Evolutionary conservation across 2,888 invertebrate genomes (phyloP).

Genomic region (Cancer borealis): DNA sequence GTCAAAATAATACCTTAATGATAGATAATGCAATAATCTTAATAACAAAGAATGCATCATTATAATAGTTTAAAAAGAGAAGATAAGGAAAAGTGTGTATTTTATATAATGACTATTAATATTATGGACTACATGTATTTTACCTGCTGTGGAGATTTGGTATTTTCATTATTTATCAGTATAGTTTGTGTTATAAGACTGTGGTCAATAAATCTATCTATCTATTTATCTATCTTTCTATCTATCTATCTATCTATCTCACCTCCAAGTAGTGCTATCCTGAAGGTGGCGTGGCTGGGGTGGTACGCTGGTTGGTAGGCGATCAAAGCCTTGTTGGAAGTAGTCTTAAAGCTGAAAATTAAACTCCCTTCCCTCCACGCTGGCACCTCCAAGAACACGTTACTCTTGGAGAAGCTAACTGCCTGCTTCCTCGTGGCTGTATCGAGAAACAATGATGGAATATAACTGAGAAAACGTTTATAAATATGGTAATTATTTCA

Average conservation of each 20-base stretch:
- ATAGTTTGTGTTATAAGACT: too few relatives aligned
- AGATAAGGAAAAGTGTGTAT: too few relatives aligned
- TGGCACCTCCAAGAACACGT: conserved; percentile 94
- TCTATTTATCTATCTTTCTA: neutral
- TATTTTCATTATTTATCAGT: too few relatives aligned
- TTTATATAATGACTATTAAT: too few relatives aligned
- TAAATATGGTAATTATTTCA: too few relatives aligned
- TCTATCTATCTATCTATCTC: neutral
- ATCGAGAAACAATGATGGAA: neutral
- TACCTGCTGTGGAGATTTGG: too few relatives aligned
- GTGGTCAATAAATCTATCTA: too few relatives aligned
- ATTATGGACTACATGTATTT: too few relatives aligned
- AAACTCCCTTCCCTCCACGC: conserved; percentile 91
- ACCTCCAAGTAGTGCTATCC: conserved; percentile 91
- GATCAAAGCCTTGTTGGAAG: conserved; percentile 89
- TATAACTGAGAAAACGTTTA: too few relatives aligned
- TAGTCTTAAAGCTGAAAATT: conserved; percentile 88
- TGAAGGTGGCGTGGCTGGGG: conserved; percentile 93
- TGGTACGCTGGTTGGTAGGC: conserved; percentile 94
- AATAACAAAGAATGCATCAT: too few relatives aligned
- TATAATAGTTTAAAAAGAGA: too few relatives aligned
- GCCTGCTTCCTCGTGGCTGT: conserved; percentile 94
- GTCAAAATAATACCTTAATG: neutral
- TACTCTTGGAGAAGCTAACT: conserved; percentile 95
- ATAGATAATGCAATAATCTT: too few relatives aligned